These are phyloP conservation scores for Callionymus lyra DNA, from an alignment of 2,113 vertebrate species.

Conservation along the genomic window DNA sequence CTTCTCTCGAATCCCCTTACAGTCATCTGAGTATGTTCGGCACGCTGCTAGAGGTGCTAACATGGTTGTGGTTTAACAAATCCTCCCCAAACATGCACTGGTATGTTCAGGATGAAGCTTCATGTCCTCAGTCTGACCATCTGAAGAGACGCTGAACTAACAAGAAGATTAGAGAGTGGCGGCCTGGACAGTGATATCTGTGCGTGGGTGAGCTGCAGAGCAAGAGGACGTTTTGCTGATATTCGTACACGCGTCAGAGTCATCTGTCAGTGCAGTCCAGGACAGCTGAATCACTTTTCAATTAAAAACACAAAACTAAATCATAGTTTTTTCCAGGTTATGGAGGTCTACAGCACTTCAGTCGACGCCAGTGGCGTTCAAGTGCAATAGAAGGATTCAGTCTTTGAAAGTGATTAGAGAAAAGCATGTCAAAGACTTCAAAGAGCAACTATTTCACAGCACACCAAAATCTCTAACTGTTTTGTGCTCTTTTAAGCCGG, in stretches of 20 bases:
- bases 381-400: slow-evolving; percentile 6
- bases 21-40: no score
- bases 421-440: slow-evolving; percentile 10
- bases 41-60: slow-evolving; percentile 31
- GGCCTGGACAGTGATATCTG: neutral
- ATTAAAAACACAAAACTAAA: slow-evolving; percentile 1
- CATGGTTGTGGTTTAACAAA: slow-evolving; percentile 36
- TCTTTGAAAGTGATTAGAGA: slow-evolving; percentile 2
- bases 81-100: slow-evolving; percentile 44
- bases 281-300: neutral
- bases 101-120: slow-evolving; percentile 35
- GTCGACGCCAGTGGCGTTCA: neutral
- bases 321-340: no score
- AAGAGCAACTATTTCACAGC: slow-evolving; percentile 5
- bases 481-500: slow-evolving; percentile 4
- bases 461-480: slow-evolving; percentile 5
- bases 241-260: slow-evolving; percentile 2
- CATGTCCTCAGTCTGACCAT: slow-evolving; percentile 19
- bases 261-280: slow-evolving; percentile 18
- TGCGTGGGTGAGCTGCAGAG: slow-evolving; percentile 7
- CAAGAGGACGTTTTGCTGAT: slow-evolving; percentile 1
- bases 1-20: no score
- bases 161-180: slow-evolving; percentile 23
- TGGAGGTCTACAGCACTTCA: no score
- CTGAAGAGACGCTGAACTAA: slow-evolving; percentile 32